Evolutionary conservation across 2,888 invertebrate species (phyloP), one percentile per base, ranked within the genome.

Genomic region (Dynastes grantii): DNA sequence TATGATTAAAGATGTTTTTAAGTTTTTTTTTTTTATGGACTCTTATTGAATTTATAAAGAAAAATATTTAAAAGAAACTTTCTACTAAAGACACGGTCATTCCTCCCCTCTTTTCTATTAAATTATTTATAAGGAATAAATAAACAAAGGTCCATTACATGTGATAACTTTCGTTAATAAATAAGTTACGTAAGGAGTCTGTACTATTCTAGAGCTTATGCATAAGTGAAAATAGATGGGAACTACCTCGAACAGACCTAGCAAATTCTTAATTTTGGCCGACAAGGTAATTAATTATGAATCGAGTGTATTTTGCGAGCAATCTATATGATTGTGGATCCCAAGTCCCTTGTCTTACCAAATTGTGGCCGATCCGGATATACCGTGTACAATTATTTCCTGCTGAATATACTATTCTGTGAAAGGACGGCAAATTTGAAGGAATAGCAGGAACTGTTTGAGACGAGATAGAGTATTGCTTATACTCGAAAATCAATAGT

Each of bases 251-350:
- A n/a, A 37, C 37, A 9, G 29, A 37, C 29, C 13, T 64, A 13
- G 11, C 55, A 55, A 67, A 40, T 67, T 67, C 45, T 67, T 67
- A 67, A 67, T 67, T 67, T 67, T 16, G 61, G 11, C 45, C 16
- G 71, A 58, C 32, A 40, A 16, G 32, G 40, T 55, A 71, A 71
- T 71, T 71, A 71, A 71, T 71, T 40, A 71, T 71, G 29, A 58
- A 71, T 2, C 37, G 55, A 40, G 55, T 71, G 55, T 70, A 53
- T 70, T 70, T 70, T 70, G 51, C 51, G 37, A 45, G 11, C 8
- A 70, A 70, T 70, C 53, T 70, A 53, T 40, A 67, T 40, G 71
- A 71, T 71, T 71, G 71, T 55, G 58, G 55, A 55, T 58, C 58
- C 55, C 32, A 5, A n/a, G 37, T 37, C 55, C 37, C 71, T 53